These are phyloP conservation scores for Trichacis sp. DNA, from an alignment of 2,888 invertebrate genomes.

Conservation along the genomic window DNA sequence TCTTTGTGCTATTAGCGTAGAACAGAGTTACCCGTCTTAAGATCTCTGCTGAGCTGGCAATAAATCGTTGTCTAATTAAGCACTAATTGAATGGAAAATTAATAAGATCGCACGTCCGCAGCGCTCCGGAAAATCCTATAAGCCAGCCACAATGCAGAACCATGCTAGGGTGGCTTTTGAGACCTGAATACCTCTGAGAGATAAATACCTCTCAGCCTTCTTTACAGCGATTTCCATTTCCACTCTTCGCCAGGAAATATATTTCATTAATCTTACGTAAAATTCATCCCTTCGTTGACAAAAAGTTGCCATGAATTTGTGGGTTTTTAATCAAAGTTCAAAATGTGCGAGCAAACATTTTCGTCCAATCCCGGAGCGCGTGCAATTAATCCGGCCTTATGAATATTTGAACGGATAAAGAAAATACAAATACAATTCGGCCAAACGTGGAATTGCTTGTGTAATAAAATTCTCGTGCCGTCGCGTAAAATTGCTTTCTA, in stretches of 20 bases:
- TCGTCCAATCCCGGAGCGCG: background rate
- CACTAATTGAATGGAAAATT: constrained; percentile 61
- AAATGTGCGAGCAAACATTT: background rate
- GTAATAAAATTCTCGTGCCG: constrained; percentile 30
- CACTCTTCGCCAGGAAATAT: constrained; percentile 29
- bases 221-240: constrained; percentile 37
- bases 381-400: constrained; percentile 1
- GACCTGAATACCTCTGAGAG: constrained; percentile 37
- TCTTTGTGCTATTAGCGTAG: constrained; percentile 23
- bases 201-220: constrained; percentile 41
- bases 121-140: constrained; percentile 51
- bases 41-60: constrained; percentile 39
- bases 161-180: constrained; percentile 40
- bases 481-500: constrained; percentile 37
- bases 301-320: background rate
- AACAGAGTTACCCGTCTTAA: constrained; percentile 26
- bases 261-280: constrained; percentile 27
- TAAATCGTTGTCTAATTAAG: constrained; percentile 53
- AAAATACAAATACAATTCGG: constrained; percentile 27
- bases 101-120: constrained; percentile 54
- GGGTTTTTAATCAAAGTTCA: background rate
- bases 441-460: constrained; percentile 9
- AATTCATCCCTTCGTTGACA: constrained; percentile 7
- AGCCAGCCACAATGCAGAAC: constrained; percentile 51
- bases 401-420: background rate